These are phyloP conservation scores for Oegoconia quadripuncta DNA, from an alignment of 2,888 invertebrate genomes.

Conservation along the genomic window DNA sequence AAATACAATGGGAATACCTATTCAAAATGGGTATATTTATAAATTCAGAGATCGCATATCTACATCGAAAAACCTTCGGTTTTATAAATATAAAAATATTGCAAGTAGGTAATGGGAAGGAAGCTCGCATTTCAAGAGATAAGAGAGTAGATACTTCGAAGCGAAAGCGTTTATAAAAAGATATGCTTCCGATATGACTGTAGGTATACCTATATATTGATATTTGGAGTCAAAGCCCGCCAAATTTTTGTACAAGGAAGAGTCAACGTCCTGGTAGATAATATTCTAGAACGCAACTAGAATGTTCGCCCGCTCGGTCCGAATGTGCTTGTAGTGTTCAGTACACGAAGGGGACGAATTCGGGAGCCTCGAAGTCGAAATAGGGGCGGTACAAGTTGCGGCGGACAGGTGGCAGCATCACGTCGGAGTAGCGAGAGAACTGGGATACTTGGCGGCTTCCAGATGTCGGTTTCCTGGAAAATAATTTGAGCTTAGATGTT, in stretches of 20 bases:
- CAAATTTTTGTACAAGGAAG: slow-evolving; percentile 53
- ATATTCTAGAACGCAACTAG: slow-evolving; percentile 40
- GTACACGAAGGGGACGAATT: slow-evolving; percentile 56
- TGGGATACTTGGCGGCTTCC: slow-evolving; percentile 69
- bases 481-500: slow-evolving; percentile 1
- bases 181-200: slow-evolving; percentile 73
- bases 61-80: slow-evolving; percentile 50
- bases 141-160: slow-evolving; percentile 35
- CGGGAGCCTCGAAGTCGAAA: slow-evolving; percentile 56
- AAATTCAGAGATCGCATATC: slow-evolving; percentile 49
- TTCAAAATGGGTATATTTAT: slow-evolving; percentile 51
- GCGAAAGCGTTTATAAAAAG: slow-evolving; percentile 51
- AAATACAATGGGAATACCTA: slow-evolving; percentile 57
- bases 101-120: slow-evolving; percentile 34
- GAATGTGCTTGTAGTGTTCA: slow-evolving; percentile 39
- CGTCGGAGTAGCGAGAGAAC: slow-evolving; percentile 72
- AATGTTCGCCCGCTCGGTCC: slow-evolving; percentile 34
- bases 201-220: slow-evolving; percentile 47
- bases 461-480: slow-evolving; percentile 59
- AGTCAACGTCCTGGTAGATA: slow-evolving; percentile 32
- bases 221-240: slow-evolving; percentile 50
- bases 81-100: slow-evolving; percentile 63
- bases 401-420: slow-evolving; percentile 61
- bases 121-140: slow-evolving; percentile 51
- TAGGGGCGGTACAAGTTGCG: slow-evolving; percentile 60